A percentile compares a stretch with the other conserved stretches of the same genome.
These are phyloP conservation scores for Aphis craccivora DNA, from an alignment of 1,140 invertebrate genomes.

Conservation along the genomic window DNA sequence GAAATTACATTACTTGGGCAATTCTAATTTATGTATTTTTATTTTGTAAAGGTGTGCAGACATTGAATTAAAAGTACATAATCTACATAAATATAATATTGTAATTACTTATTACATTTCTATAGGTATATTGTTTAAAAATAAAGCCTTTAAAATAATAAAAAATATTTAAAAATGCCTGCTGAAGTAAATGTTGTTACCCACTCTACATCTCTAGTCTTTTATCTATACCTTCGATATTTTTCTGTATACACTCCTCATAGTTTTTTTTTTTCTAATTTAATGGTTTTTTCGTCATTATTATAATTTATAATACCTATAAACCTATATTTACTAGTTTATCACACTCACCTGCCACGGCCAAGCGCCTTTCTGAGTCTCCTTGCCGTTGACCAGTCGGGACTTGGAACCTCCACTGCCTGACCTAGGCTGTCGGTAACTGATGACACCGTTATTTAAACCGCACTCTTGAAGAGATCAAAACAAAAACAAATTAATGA, in stretches of 20 bases:
- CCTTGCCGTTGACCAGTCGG: constrained; percentile 75
- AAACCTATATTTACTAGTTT: background rate
- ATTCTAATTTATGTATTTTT: background rate
- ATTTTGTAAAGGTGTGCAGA: background rate
- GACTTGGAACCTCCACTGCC: constrained; percentile 15
- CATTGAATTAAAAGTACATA: background rate
- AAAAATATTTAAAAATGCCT: too few species aligned
- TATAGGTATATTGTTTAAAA: background rate
- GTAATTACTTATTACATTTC: background rate
- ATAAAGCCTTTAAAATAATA: background rate
- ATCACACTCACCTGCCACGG: constrained; percentile 77
- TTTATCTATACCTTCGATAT: too few species aligned
- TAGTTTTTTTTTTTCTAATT: too few species aligned
- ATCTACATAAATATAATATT: background rate
- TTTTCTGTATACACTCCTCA: too few species aligned
- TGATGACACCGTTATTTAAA: constrained; percentile 31
- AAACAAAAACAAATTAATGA: background rate
- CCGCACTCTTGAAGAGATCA: constrained; percentile 34
- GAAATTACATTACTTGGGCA: fast-evolving
- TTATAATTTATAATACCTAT: too few species aligned
- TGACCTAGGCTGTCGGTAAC: constrained; percentile 42
- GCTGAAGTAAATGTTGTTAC: background rate
- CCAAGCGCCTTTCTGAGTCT: constrained; percentile 80
- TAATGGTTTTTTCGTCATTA: too few species aligned
- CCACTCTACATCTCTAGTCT: too few species aligned